Evolutionary conservation across 2,888 invertebrate species (phyloP).

Genomic region (Carcina quercana): DNA sequence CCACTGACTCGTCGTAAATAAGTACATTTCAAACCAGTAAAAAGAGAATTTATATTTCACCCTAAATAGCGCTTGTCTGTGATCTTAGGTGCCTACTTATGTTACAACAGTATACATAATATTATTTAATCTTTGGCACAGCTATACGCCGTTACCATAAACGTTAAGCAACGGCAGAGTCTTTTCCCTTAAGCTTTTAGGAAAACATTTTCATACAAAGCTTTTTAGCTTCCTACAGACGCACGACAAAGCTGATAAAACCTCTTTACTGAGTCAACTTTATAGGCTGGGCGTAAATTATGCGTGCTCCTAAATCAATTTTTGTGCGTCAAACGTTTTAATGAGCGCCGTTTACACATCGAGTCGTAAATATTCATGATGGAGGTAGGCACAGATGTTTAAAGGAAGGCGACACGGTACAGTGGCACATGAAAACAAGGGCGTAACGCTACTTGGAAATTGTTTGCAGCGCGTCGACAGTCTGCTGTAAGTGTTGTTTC

Average conservation of each 20-base stretch:
- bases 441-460: constrained; percentile 17
- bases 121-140: too few species aligned
- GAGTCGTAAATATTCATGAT: constrained; percentile 42
- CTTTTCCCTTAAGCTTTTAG: constrained; percentile 11
- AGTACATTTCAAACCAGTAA: too few species aligned
- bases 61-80: too few species aligned
- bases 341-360: constrained; percentile 32
- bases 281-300: constrained; percentile 3
- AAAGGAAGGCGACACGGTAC: constrained; percentile 14
- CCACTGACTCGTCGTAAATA: too few species aligned
- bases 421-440: constrained; percentile 10
- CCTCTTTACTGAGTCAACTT: neutral
- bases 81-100: too few species aligned
- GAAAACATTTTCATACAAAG: constrained; percentile 13
- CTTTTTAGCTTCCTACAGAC: constrained; percentile 5
- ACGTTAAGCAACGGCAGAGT: constrained; percentile 7
- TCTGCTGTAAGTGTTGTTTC: too few species aligned
- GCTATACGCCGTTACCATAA: constrained; percentile 4
- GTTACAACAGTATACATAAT: too few species aligned
- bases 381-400: constrained; percentile 29
- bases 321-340: constrained; percentile 28
- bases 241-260: constrained; percentile 6
- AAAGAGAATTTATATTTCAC: too few species aligned
- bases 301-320: constrained; percentile 17
- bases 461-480: constrained; percentile 17